Percentiles rank a stretch among this genome's conserved stretches.
Evolutionary conservation across 2,797 vertebrate species (phyloP).

Genomic region (Aeoliscus strigatus): DNA sequence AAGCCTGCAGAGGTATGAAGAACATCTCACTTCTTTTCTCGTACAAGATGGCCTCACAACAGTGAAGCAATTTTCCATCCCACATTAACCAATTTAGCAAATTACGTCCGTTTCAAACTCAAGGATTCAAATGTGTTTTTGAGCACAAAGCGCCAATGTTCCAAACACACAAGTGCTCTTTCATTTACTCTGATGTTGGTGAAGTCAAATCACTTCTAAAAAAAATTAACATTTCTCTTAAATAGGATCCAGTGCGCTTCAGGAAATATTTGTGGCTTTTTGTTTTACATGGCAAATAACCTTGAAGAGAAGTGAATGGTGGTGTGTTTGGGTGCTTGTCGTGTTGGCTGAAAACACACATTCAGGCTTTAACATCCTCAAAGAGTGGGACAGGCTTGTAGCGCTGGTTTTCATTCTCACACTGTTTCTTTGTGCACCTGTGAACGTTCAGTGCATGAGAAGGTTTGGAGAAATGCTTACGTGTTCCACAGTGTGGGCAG

Average conservation of each 20-base stretch:
- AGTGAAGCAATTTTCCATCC: slow-evolving; percentile 56
- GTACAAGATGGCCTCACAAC: slow-evolving; percentile 43
- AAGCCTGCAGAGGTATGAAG: slow-evolving; percentile 39
- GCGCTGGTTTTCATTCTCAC: slow-evolving; percentile 13
- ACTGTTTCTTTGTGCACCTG: slow-evolving; percentile 4
- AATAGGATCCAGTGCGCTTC: slow-evolving; percentile 41
- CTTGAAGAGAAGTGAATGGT: slow-evolving; percentile 31
- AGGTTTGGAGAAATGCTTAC: slow-evolving; percentile 81
- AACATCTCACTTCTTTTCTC: slow-evolving; percentile 47
- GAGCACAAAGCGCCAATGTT: slow-evolving; percentile 65
- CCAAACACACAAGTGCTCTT: slow-evolving; percentile 50
- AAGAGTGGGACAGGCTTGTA: background rate
- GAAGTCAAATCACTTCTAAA: slow-evolving; percentile 55
- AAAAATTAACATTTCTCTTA: slow-evolving; percentile 32
- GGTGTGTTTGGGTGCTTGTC: slow-evolving; percentile 17
- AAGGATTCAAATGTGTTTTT: slow-evolving; percentile 51
- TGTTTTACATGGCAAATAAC: slow-evolving; percentile 39
- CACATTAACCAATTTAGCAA: slow-evolving; percentile 64
- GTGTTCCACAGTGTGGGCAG: slow-evolving; percentile 88
- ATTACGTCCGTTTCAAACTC: slow-evolving; percentile 54
- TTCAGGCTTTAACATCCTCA: slow-evolving; percentile 11
- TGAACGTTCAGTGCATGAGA: background rate
- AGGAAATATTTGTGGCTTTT: slow-evolving; percentile 50
- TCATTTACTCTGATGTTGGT: slow-evolving; percentile 47
- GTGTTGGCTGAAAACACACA: slow-evolving; percentile 20